A percentile compares a stretch with the other conserved stretches of the same genome.
phyloP scores from a whole-genome alignment of 2,113 vertebrate genomes.

The Prochilodus magdalenae region DNA sequence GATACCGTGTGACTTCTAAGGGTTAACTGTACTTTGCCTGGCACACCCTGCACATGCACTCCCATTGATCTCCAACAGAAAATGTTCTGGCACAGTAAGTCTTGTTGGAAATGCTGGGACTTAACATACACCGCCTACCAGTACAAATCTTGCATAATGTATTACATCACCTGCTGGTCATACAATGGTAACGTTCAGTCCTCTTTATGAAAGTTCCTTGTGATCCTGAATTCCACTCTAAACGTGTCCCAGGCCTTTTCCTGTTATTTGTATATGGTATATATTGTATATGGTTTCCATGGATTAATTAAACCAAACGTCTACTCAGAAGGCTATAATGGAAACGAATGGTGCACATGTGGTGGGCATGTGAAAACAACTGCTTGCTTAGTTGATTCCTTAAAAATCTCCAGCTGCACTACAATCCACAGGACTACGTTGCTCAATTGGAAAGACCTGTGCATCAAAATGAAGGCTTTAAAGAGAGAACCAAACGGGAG shows the following conservation, averaged over 20 bases:
- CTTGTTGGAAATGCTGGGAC: not conserved
- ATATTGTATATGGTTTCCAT: too few relatives aligned
- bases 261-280: not conserved
- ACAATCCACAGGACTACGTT: too few relatives aligned
- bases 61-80: conserved; percentile 15
- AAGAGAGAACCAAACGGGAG: not conserved
- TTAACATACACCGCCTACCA: not conserved
- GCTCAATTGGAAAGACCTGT: too few relatives aligned
- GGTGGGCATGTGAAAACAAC: too few relatives aligned
- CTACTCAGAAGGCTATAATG: too few relatives aligned
- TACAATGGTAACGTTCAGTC: not conserved
- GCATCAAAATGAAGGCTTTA: not conserved
- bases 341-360: too few relatives aligned
- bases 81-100: conserved; percentile 15
- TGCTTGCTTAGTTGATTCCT: too few relatives aligned
- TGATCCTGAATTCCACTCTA: too few relatives aligned
- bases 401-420: too few relatives aligned
- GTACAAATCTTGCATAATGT: not conserved
- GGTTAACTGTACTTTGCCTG: not conserved
- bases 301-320: too few relatives aligned
- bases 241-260: too few relatives aligned
- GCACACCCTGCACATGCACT: not conserved
- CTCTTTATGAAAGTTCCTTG: not conserved
- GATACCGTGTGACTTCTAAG: too few relatives aligned
- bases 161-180: not conserved